phyloP scores from a whole-genome alignment of 2,797 vertebrate genomes.

The Myotis findleyi region DNA sequence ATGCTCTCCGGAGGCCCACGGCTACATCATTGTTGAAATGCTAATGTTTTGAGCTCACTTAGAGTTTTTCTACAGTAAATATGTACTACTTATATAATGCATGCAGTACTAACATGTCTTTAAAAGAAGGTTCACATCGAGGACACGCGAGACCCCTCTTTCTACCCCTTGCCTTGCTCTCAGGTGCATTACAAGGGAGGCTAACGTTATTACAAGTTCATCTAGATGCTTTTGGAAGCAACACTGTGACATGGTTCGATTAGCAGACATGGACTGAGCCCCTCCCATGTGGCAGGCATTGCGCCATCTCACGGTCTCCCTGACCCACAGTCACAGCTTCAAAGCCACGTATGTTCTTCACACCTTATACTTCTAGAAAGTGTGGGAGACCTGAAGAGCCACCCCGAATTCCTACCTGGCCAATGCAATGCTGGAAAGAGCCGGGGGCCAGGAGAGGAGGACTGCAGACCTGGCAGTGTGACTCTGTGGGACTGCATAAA shows the following conservation, averaged over 20 bases:
- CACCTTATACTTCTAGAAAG: not conserved
- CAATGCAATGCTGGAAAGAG: not conserved
- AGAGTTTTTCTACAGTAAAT: not conserved
- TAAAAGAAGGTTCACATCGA: not conserved
- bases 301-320: not conserved
- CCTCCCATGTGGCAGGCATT: accelerated
- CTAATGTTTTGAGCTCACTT: not conserved
- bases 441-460: too few species aligned
- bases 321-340: not conserved
- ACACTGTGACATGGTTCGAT: not conserved
- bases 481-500: not conserved
- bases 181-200: not conserved
- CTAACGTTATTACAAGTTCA: not conserved
- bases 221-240: not conserved
- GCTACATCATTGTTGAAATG: not conserved
- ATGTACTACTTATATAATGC: not conserved
- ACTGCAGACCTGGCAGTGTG: not conserved
- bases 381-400: not conserved
- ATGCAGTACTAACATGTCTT: slow-evolving; percentile 15
- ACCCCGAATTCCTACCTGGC: not conserved
- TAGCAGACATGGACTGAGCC: not conserved
- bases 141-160: not conserved
- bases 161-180: not conserved
- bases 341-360: accelerated
- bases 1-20: not conserved